Evolutionary conservation across 2,113 vertebrate species (phyloP).

Genomic region (Lepisosteus oculatus): DNA sequence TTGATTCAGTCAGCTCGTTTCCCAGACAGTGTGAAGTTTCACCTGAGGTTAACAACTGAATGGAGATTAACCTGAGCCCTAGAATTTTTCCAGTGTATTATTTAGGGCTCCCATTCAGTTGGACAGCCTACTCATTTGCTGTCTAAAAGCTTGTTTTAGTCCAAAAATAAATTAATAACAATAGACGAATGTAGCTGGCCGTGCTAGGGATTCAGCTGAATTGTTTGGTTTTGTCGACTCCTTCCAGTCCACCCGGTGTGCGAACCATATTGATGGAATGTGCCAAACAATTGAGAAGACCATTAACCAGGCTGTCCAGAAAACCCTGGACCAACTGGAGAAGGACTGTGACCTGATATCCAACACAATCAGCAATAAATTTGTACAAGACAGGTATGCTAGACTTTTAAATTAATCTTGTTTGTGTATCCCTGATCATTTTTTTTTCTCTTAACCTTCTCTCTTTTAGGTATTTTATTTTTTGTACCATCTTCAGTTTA

Average conservation of each 20-base stretch:
- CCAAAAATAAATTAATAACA: no score
- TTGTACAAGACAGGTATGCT: constrained; percentile 63
- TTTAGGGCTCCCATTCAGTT: no score
- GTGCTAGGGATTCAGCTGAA: no score
- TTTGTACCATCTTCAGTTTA: not conserved
- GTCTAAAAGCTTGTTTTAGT: no score
- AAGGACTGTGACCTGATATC: constrained; percentile 67
- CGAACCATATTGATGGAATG: constrained; percentile 70
- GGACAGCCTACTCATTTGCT: no score
- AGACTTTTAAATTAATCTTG: not conserved
- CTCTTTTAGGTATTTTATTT: not conserved
- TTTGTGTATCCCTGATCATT: not conserved
- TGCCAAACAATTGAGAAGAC: constrained; percentile 74
- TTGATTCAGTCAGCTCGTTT: no score
- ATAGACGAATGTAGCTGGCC: no score
- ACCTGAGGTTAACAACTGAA: no score
- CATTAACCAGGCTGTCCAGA: constrained; percentile 74
- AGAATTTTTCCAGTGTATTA: no score
- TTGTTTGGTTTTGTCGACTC: not conserved
- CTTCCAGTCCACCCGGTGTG: constrained; percentile 62
- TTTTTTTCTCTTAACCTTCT: not conserved
- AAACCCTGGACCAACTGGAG: constrained; percentile 71
- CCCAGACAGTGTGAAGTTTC: no score
- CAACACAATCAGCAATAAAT: constrained; percentile 52
- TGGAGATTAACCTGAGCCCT: no score